phyloP scores from a whole-genome alignment of 1,140 invertebrate genomes.

The Tetramorium simillimum region DNA sequence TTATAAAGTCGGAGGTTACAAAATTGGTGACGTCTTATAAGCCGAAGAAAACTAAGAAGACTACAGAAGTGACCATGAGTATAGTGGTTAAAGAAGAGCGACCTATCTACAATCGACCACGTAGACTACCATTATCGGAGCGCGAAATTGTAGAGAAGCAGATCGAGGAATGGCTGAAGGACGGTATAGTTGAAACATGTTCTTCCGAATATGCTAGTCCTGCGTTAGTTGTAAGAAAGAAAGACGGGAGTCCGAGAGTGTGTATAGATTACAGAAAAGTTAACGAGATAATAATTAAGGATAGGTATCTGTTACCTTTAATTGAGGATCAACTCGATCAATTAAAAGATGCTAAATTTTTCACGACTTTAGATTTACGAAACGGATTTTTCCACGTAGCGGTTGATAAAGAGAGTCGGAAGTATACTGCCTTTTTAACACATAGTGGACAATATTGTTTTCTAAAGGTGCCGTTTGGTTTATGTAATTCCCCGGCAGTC shows the following conservation, averaged over 20 bases:
- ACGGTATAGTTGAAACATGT: not conserved
- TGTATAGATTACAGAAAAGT: not conserved
- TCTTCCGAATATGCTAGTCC: not conserved
- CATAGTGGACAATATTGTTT: constrained; percentile 1
- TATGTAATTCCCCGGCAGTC: not conserved
- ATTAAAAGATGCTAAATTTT: not conserved
- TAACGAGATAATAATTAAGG: not conserved
- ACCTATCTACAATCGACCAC: not conserved
- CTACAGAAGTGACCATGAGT: not conserved
- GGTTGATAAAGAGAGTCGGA: not conserved
- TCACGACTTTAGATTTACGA: not conserved
- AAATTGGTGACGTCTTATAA: not conserved
- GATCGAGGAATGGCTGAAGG: not conserved
- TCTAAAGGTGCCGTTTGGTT: not conserved
- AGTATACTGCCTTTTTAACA: not conserved
- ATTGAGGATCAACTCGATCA: not conserved
- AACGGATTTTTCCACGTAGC: constrained; percentile 16
- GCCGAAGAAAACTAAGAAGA: not conserved
- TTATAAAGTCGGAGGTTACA: too few species aligned
- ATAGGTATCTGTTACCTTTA: not conserved
- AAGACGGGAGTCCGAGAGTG: not conserved
- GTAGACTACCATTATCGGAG: not conserved
- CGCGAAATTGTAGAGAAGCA: not conserved
- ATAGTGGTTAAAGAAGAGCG: constrained; percentile 15
- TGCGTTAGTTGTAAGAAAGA: not conserved